Evolutionary conservation across 1,140 invertebrate species (phyloP).

Genomic region (Ceratosolen fusciceps): DNA sequence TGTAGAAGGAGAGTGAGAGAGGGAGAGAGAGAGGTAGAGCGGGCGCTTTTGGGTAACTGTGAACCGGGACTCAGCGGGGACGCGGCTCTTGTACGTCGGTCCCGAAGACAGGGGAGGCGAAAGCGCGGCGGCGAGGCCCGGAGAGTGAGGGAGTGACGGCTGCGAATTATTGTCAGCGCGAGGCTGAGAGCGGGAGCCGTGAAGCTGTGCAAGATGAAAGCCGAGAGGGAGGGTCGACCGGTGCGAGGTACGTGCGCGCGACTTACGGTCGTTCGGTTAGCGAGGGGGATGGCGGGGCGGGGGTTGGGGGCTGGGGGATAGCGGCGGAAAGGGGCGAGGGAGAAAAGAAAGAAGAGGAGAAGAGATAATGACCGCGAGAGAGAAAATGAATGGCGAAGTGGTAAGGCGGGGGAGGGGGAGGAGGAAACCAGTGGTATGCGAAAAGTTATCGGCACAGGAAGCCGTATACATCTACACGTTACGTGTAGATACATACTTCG

Average conservation of each 20-base stretch:
- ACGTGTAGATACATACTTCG: no score
- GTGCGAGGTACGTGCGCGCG: not conserved
- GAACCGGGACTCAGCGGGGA: slow-evolving; percentile 16
- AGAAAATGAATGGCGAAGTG: not conserved
- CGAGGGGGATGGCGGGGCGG: no score
- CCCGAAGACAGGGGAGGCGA: not conserved
- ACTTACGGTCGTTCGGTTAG: not conserved
- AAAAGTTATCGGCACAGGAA: not conserved
- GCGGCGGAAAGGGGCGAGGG: not conserved
- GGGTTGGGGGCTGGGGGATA: no score
- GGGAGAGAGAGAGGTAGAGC: no score
- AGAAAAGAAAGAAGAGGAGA: not conserved
- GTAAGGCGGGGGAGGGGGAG: not conserved
- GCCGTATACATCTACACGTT: not conserved
- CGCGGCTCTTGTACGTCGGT: not conserved
- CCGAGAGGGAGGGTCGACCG: not conserved
- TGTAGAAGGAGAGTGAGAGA: no score
- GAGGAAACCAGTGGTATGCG: not conserved
- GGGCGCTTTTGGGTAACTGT: not conserved
- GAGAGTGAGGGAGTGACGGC: not conserved
- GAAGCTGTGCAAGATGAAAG: not conserved
- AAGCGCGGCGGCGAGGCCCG: not conserved
- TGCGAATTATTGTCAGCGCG: not conserved
- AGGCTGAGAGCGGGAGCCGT: not conserved
- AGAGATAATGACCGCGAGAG: not conserved